Evolutionary conservation across 2,888 invertebrate species (phyloP).

Genomic region (Polietes domitor): DNA sequence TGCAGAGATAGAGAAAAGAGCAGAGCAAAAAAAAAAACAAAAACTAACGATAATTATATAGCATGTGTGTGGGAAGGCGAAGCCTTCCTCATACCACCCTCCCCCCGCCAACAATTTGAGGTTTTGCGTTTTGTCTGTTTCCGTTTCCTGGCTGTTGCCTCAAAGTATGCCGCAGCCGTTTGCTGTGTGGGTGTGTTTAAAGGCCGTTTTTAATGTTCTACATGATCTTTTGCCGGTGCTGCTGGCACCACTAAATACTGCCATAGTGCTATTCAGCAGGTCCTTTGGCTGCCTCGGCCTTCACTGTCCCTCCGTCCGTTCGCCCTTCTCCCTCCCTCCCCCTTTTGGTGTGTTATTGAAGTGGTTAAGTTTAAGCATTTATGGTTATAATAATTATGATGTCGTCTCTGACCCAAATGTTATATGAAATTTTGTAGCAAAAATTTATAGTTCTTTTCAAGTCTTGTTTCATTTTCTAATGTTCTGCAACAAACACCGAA

Average conservation of each 20-base stretch:
- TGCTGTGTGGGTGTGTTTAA: constrained; percentile 3
- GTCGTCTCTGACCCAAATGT: constrained; percentile 73
- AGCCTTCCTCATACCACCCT: too few species aligned
- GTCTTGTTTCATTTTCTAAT: constrained; percentile 33
- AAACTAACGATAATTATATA: too few species aligned
- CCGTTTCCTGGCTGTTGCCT: constrained; percentile 9
- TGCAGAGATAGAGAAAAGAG: background rate
- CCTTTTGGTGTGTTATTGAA: constrained; percentile 24
- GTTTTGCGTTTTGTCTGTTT: background rate
- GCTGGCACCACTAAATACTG: too few species aligned
- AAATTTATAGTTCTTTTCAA: constrained; percentile 57
- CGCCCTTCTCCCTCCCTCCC: background rate
- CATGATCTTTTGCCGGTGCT: background rate
- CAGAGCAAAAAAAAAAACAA: background rate
- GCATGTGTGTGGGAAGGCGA: too few species aligned
- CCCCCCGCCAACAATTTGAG: too few species aligned
- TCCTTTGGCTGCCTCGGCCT: too few species aligned
- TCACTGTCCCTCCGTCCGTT: too few species aligned
- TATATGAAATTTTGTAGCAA: constrained; percentile 8
- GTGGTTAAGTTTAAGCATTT: constrained; percentile 51
- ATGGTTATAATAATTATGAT: constrained; percentile 67
- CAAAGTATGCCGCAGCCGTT: constrained; percentile 38
- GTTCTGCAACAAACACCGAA: background rate
- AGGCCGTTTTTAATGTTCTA: constrained; percentile 6
- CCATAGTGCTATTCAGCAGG: too few species aligned